These are phyloP conservation scores for Spisula solida DNA, from an alignment of 2,888 invertebrate species.

Conservation along the genomic window DNA sequence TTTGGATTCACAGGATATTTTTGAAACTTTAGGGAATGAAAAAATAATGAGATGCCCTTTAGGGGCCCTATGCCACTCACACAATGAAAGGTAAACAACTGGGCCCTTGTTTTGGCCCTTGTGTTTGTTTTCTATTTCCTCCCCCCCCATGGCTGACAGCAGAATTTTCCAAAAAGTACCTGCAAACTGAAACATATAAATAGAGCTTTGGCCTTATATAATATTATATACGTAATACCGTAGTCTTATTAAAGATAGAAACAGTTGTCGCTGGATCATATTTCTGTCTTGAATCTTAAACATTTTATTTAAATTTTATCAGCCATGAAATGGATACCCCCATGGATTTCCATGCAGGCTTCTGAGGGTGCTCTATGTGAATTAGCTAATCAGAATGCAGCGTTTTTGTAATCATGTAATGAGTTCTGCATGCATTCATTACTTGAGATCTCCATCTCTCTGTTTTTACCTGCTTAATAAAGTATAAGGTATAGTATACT, in stretches of 20 bases:
- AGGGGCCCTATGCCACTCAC: no score
- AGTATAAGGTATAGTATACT: neutral
- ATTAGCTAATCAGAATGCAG: neutral
- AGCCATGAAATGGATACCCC: neutral
- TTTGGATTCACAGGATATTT: no score
- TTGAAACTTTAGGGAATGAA: no score
- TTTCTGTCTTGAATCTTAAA: constrained; percentile 6
- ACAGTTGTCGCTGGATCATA: neutral
- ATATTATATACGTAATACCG: neutral
- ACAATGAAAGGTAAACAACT: no score
- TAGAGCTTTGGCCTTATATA: no score
- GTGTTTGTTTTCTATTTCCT: no score
- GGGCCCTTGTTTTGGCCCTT: no score
- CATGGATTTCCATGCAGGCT: neutral
- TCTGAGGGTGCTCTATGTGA: neutral
- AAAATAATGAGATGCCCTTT: no score
- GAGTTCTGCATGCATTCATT: constrained; percentile 3
- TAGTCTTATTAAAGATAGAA: neutral
- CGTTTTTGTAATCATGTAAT: neutral
- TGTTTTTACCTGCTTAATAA: neutral
- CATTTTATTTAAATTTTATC: neutral
- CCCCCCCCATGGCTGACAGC: no score
- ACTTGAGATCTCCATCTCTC: neutral
- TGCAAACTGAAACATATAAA: no score
- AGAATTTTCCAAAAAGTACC: no score